Base-by-base conservation (phyloP, 1,140 invertebrate species). In the Pemphigus obesinymphae region DNA sequence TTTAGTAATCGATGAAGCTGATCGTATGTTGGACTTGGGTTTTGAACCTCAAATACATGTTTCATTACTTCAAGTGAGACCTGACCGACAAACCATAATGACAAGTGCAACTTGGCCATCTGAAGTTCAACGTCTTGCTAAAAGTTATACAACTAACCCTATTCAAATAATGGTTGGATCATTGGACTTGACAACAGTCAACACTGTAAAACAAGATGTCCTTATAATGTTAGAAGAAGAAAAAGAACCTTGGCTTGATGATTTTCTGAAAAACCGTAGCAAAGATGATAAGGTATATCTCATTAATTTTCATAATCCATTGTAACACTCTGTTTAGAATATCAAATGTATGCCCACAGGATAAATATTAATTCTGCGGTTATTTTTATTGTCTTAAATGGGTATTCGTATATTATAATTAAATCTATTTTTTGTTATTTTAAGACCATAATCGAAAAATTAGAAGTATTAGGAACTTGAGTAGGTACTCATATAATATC, bases 101-200 rank as follows among this genome's bases (percentile, higher is more conserved):
- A 96, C 94, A 83, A 93, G 92, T 88, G 96, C 96, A 20, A 98
- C 96, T 0, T 97, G 96, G 96, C 96, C 96, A 4, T 85, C 88
- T 43, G 93, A 91, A 66, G 95, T 98, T 5, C 89, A 94, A 50
- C 88, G 93, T 34, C 87, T 98, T 53, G 96, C 95, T 0, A 89
- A 92, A 83, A 91, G 90, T 0, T 97, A 97, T 85, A 95, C 96
- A 92, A 92, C 90, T 63, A 90, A 96, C 88, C 96, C 96, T 0
- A 89, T 97, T 34, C 94, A 96, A 88, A 92, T 98, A 3, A 94
- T 92, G 87, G 93, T 98, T 34, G 96, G 96, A 20, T 92, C 93
- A 1, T 88, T 97, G 10, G 95, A 98, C 87, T 88, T 95, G 82
- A 91, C 93, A 50, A 94, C 95, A 45, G 93, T 93, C 0, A 94